phyloP scores from a whole-genome alignment of 2,888 invertebrate genomes.

The Serripes groenlandicus region DNA sequence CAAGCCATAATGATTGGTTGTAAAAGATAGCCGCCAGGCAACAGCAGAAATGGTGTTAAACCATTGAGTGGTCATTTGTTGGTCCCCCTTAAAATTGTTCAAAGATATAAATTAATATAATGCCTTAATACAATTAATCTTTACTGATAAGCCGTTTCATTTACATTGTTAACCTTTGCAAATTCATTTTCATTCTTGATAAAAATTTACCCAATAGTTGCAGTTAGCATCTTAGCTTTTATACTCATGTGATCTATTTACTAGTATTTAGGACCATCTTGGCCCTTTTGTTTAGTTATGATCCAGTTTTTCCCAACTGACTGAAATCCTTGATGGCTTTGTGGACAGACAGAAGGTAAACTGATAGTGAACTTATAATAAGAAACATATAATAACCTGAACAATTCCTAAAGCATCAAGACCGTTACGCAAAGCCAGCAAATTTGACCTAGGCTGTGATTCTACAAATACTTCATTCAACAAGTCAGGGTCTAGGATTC shows the following conservation, averaged over 20 bases:
- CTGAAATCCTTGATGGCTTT: background rate
- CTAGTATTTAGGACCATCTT: background rate
- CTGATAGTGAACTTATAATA: background rate
- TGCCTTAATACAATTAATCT: no score
- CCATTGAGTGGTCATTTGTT: no score
- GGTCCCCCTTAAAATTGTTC: no score
- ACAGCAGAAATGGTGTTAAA: no score
- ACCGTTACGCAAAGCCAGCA: background rate
- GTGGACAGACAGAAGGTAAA: background rate
- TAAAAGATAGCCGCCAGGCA: no score
- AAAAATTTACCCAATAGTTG: no score
- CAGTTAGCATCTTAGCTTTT: background rate
- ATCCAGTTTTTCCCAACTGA: background rate
- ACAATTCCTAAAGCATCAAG: background rate
- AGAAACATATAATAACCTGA: conserved; percentile 10
- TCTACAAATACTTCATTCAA: conserved; percentile 8
- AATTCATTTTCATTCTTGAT: no score
- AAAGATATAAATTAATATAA: no score
- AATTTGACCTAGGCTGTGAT: background rate
- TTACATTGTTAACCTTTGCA: no score
- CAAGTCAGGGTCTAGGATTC: conserved; percentile 11
- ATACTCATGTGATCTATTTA: background rate
- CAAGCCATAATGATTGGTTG: no score
- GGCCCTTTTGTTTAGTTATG: background rate
- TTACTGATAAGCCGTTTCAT: no score